Base-by-base conservation (phyloP, 1,140 invertebrate genomes). In the Leptopilina boulardi region DNA sequence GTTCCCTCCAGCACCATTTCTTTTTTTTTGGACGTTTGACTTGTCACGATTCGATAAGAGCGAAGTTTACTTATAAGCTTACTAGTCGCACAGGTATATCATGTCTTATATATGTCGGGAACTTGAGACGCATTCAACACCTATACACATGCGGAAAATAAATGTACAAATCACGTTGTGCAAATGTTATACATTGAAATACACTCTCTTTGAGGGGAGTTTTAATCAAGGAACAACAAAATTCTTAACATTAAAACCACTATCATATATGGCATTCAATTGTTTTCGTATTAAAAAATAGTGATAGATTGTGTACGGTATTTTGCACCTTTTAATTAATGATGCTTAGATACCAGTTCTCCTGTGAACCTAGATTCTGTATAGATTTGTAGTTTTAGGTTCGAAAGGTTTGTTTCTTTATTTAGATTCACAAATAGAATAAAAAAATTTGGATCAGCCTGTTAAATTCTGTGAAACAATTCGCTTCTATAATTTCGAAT, bases 21-120 rank as follows among this genome's bases (percentile, higher is more conserved):
- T 73, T 44, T 76, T 73, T 44, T 76, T 74, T 38, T 74, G 79
- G 80, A 74, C 77, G 79, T 82, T 82, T 82, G 77, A 82, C 80
- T 79, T 76, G 80, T 79, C 79, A 80, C 81, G 81, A 81, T 70
- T 19, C 30, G 78, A 73, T 78, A 78, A 77, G 76, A 51, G 44
- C 2, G 34, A n/a, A 18, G 47, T 18, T 51, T 51, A n/a, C 47
- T 51, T 51, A 18, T 51, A 51, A 18, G 47, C 47, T 18, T 13
- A 11, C 66, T 72, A 77, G 76, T 78, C 75, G 78, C 79, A 78
- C 80, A 79, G 77, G 71, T 77, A 51, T 51, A 51, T 51, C 47
- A 51, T 51, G 47, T 51, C 47, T 51, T 51, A 5, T 51, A 8
- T 38, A 38, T 51, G n/a, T 51, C 47, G 47, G 47, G 47, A 51